Conservation (phyloP, 2,797 vertebrate species). For the Micromesistius poutassou region DNA sequence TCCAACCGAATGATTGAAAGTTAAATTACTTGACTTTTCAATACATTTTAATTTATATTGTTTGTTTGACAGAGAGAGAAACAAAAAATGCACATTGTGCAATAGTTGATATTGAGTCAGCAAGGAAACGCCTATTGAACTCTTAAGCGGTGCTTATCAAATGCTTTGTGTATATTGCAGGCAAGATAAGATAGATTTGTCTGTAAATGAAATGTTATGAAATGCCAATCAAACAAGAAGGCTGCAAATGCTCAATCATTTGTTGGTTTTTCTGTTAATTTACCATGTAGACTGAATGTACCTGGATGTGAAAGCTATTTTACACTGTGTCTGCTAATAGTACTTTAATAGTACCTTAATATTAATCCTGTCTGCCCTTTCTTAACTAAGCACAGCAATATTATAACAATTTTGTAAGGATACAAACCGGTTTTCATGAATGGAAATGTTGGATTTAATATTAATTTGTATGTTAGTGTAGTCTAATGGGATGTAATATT, state of each 20-base stretch:
- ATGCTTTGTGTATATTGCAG: background rate
- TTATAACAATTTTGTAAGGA: background rate
- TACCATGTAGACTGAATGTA: background rate
- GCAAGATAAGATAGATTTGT: background rate
- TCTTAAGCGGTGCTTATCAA: background rate
- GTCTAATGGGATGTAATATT: background rate
- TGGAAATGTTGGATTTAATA: background rate
- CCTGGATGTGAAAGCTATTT: background rate
- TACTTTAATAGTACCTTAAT: background rate
- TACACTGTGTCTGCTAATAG: background rate
- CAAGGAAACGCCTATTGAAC: background rate
- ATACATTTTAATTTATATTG: background rate
- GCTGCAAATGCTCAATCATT: background rate
- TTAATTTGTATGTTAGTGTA: background rate
- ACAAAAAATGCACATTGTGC: background rate
- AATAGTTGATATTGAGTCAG: background rate
- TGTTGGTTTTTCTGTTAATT: background rate
- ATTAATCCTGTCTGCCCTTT: background rate
- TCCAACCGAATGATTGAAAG: background rate
- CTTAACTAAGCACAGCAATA: background rate
- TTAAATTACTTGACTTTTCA: background rate
- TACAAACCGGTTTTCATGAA: background rate
- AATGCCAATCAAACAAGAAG: background rate
- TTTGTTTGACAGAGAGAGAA: background rate
- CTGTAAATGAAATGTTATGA: background rate